Conservation (phyloP, 2,888 invertebrate species). For the Agonum fuliginosum region DNA sequence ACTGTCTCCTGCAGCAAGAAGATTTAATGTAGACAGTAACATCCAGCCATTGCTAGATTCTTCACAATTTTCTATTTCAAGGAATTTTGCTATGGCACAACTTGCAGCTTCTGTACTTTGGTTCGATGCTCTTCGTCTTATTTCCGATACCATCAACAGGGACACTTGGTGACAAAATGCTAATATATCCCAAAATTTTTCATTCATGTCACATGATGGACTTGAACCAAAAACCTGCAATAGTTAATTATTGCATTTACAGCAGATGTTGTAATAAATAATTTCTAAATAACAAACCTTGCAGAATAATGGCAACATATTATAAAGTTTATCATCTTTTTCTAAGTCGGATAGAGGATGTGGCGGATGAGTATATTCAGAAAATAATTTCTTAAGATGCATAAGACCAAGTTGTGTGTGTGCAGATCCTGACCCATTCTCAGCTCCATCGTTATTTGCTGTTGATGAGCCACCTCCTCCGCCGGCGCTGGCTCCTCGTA, state of each 20-base stretch:
- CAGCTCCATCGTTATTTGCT: slow-evolving; percentile 76
- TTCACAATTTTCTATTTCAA: slow-evolving; percentile 96
- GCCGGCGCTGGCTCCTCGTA: slow-evolving; percentile 78
- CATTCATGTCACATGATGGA: slow-evolving; percentile 96
- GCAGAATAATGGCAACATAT: slow-evolving; percentile 98
- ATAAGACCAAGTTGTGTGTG: slow-evolving; percentile 94
- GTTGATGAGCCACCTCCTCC: slow-evolving; percentile 73
- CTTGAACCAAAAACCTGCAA: slow-evolving; percentile 92
- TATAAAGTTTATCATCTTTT: slow-evolving; percentile 94
- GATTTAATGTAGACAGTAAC: slow-evolving; percentile 91
- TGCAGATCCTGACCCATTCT: slow-evolving; percentile 79
- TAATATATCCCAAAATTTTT: slow-evolving; percentile 97
- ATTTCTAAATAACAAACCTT: slow-evolving; percentile 79
- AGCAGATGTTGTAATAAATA: background rate
- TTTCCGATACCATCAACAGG: slow-evolving; percentile 96
- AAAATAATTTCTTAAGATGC: slow-evolving; percentile 97
- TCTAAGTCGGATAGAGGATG: slow-evolving; percentile 87
- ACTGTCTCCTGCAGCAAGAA: slow-evolving; percentile 92
- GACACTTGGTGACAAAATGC: slow-evolving; percentile 97
- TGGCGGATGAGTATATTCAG: slow-evolving; percentile 93
- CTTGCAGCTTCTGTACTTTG: slow-evolving; percentile 97
- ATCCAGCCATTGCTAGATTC: slow-evolving; percentile 98
- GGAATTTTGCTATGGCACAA: slow-evolving; percentile 95
- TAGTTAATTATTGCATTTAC: slow-evolving; percentile 61
- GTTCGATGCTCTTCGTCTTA: slow-evolving; percentile 94